Conservation (phyloP, 2,888 invertebrate species). For the Leptopterna dolabrata region DNA sequence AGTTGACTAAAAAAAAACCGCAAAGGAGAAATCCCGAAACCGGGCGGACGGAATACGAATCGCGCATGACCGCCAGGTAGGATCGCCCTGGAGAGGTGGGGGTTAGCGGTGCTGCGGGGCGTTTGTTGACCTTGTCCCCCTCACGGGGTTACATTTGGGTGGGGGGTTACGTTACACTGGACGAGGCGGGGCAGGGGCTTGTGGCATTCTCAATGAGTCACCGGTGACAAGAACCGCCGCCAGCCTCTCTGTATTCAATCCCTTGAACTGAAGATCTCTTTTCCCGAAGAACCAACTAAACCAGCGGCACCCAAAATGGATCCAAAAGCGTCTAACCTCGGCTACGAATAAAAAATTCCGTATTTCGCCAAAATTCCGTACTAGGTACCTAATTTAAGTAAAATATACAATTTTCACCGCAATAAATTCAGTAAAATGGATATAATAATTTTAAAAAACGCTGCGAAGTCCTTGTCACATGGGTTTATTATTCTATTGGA, state of each 20-base stretch:
- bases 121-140: constrained; percentile 7
- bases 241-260: not conserved
- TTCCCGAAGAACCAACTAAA: too few relatives aligned
- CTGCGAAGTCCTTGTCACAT: too few relatives aligned
- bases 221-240: not conserved
- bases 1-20: too few relatives aligned
- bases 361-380: too few relatives aligned
- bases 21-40: not conserved
- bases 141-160: not conserved
- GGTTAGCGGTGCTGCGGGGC: not conserved
- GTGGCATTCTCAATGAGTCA: not conserved
- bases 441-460: too few relatives aligned
- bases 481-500: too few relatives aligned
- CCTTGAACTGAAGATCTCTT: not conserved
- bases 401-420: too few relatives aligned
- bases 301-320: too few relatives aligned
- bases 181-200: not conserved
- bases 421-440: too few relatives aligned
- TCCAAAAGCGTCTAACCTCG: too few relatives aligned
- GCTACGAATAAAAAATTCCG: too few relatives aligned
- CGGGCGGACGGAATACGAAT: not conserved
- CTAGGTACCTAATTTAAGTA: too few relatives aligned
- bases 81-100: not conserved
- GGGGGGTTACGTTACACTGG: not conserved
- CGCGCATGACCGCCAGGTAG: not conserved